These are phyloP conservation scores for Neomorphus geoffroyi DNA, from an alignment of 2,797 vertebrate genomes.

Conservation along the genomic window DNA sequence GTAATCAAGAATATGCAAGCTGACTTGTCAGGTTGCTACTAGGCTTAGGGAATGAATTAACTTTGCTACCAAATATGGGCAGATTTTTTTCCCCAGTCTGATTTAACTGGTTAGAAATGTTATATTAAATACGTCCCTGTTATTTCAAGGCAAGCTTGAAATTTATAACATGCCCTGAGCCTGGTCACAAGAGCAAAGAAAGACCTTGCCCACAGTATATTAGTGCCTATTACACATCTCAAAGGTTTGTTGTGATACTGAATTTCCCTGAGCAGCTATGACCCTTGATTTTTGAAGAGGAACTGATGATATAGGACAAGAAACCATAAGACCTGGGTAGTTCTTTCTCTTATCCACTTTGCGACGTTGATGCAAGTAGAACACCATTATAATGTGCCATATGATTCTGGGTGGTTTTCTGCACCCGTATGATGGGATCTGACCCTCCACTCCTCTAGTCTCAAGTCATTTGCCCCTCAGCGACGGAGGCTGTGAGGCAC, in stretches of 20 bases:
- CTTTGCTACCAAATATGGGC: constrained; percentile 60
- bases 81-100: not conserved
- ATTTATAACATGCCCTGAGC: not conserved
- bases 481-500: not conserved
- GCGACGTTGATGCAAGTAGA: not conserved
- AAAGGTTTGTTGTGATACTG: not conserved
- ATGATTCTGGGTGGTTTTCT: not conserved
- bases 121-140: constrained; percentile 24
- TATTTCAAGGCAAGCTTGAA: constrained; percentile 58
- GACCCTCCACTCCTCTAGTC: not conserved
- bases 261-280: not conserved
- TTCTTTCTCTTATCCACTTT: not conserved
- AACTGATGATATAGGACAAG: not conserved
- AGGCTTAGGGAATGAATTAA: constrained; percentile 52
- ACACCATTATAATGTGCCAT: not conserved
- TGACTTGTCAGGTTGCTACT: constrained; percentile 24
- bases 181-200: not conserved
- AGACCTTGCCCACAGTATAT: not conserved
- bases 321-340: not conserved
- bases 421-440: rapidly evolving
- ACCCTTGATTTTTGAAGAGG: not conserved
- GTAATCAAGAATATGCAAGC: constrained; percentile 31
- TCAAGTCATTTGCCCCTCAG: not conserved
- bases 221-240: not conserved
- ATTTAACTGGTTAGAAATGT: constrained; percentile 24